Percentiles rank a stretch among this genome's conserved stretches.
phyloP scores from a whole-genome alignment of 2,113 vertebrate species.

The Tetrao urogallus region DNA sequence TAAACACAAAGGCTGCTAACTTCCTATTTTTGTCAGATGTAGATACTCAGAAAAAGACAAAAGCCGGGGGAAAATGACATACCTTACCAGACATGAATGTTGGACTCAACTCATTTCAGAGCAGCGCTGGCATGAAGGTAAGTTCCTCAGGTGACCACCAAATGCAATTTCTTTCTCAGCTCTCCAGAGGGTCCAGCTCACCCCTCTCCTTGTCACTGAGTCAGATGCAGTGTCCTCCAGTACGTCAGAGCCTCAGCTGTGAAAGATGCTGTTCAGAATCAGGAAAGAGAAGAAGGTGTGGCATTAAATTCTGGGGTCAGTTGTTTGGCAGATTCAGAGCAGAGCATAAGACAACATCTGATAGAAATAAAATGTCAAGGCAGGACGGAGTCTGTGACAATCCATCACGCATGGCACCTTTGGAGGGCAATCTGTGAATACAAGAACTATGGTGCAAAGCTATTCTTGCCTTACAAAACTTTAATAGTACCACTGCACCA shows the following conservation, averaged over 20 bases:
- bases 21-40: not conserved
- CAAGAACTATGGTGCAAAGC: slow-evolving; percentile 24
- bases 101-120: slow-evolving; percentile 57
- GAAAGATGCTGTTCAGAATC: slow-evolving; percentile 24
- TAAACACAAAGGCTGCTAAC: not conserved
- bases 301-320: slow-evolving; percentile 55
- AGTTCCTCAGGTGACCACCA: slow-evolving; percentile 45
- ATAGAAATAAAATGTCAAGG: slow-evolving; percentile 60
- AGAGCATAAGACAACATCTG: slow-evolving; percentile 37
- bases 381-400: slow-evolving; percentile 57
- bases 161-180: not conserved
- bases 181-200: slow-evolving; percentile 22
- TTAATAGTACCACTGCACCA: not conserved
- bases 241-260: slow-evolving; percentile 64
- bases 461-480: slow-evolving; percentile 25
- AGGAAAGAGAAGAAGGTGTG: slow-evolving; percentile 35
- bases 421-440: slow-evolving; percentile 46
- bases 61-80: not conserved
- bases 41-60: not conserved
- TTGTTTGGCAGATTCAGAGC: slow-evolving; percentile 52
- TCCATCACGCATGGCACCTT: slow-evolving; percentile 64
- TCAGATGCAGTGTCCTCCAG: slow-evolving; percentile 51
- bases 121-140: slow-evolving; percentile 71
- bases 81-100: slow-evolving; percentile 71
- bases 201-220: slow-evolving; percentile 17